Conservation (phyloP, 1,140 invertebrate species). For the Coptotermes formosanus region DNA sequence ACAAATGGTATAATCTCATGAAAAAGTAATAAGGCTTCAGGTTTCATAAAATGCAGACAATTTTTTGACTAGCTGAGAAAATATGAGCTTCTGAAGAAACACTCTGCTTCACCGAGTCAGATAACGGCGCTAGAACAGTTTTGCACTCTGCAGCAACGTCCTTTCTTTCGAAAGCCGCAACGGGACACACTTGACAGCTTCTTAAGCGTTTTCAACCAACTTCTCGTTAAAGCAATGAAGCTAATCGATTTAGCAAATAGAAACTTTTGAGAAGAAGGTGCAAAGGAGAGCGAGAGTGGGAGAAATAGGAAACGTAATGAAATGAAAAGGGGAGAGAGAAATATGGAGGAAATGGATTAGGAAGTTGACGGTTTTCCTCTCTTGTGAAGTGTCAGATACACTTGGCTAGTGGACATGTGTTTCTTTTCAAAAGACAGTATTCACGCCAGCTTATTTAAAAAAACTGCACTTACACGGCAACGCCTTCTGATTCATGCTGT, state of each 20-base stretch:
- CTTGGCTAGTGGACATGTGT: not conserved
- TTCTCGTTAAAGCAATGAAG: conserved; percentile 7
- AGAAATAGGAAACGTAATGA: not conserved
- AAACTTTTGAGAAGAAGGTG: conserved; percentile 3
- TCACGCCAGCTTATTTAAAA: not conserved
- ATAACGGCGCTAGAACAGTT: not conserved
- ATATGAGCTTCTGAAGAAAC: too few relatives aligned
- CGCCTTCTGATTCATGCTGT: not conserved
- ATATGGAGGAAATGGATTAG: not conserved
- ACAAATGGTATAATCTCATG: too few relatives aligned
- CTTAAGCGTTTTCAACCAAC: conserved; percentile 18
- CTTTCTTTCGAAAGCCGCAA: not conserved
- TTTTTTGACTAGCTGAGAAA: too few relatives aligned
- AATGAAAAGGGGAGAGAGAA: not conserved
- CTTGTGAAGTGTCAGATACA: conserved; percentile 2
- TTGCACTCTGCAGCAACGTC: not conserved
- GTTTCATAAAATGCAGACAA: too few relatives aligned
- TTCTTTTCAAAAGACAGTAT: not conserved
- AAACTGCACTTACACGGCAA: not conserved
- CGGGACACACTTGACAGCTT: not conserved
- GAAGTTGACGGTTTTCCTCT: not conserved
- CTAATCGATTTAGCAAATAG: conserved; percentile 19
- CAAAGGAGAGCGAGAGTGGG: not conserved
- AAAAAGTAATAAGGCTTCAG: too few relatives aligned
- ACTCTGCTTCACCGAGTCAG: too few relatives aligned